Conservation (phyloP, 2,888 invertebrate genomes). For the Drosophila maculinotata region DNA sequence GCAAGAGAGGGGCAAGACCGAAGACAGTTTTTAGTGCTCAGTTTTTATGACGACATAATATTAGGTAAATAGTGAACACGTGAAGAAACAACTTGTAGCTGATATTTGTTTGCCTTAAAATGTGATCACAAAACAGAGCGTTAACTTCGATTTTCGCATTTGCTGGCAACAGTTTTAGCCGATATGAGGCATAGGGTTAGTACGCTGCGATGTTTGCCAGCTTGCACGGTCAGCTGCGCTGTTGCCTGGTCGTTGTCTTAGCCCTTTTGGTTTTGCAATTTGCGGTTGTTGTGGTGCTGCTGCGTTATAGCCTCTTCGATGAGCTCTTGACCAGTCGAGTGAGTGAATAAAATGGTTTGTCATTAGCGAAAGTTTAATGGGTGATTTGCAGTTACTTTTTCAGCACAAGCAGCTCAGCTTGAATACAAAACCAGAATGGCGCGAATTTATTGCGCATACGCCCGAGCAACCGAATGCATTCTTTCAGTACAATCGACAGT, state of each 20-base stretch:
- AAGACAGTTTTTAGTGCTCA: slow-evolving; percentile 15
- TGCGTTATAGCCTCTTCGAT: slow-evolving; percentile 1
- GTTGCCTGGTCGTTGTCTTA: slow-evolving; percentile 28
- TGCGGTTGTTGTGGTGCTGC: slow-evolving; percentile 17
- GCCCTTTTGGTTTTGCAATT: slow-evolving; percentile 36
- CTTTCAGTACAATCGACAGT: slow-evolving; percentile 60
- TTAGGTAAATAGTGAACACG: slow-evolving; percentile 28
- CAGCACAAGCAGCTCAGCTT: background rate
- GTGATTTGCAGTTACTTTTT: slow-evolving; percentile 4
- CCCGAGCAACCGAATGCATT: slow-evolving; percentile 26
- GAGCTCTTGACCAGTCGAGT: slow-evolving; percentile 23
- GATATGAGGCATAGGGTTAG: slow-evolving; percentile 20
- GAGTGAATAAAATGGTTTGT: background rate
- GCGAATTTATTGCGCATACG: slow-evolving; percentile 46
- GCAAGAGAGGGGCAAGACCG: background rate
- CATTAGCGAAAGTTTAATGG: background rate
- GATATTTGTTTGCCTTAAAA: slow-evolving; percentile 17
- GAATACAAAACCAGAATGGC: slow-evolving; percentile 17
- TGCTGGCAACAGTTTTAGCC: background rate
- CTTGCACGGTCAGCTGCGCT: slow-evolving; percentile 24
- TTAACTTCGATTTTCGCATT: slow-evolving; percentile 25
- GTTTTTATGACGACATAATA: slow-evolving; percentile 49
- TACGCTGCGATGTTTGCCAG: slow-evolving; percentile 46
- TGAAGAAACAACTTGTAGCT: slow-evolving; percentile 22
- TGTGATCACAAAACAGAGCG: slow-evolving; percentile 9